Conservation (phyloP, 2,888 invertebrate species). For the Acholoe squamosa region DNA sequence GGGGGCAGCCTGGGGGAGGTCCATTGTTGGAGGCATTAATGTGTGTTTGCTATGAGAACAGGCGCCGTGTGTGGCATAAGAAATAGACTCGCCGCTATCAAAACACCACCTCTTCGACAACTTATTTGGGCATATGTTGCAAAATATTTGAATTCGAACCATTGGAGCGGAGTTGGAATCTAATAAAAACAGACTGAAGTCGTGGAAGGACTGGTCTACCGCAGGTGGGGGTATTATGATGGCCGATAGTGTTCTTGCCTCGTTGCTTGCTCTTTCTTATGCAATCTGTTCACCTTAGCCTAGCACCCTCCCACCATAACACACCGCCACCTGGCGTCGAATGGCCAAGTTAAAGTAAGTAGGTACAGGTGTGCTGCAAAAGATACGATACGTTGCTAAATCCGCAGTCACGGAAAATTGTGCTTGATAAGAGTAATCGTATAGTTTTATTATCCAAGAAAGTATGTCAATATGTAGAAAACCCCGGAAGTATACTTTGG, state of each 20-base stretch:
- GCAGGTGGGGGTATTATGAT: slow-evolving; percentile 48
- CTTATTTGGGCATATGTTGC: slow-evolving; percentile 54
- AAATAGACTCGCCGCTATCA: slow-evolving; percentile 42
- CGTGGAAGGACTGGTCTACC: not conserved
- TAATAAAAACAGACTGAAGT: slow-evolving; percentile 50
- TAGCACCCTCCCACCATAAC: not conserved
- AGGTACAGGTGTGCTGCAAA: too few relatives aligned
- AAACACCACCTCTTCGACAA: not conserved
- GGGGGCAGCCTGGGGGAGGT: not conserved
- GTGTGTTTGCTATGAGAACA: not conserved
- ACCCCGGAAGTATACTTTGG: too few relatives aligned
- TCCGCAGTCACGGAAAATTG: too few relatives aligned
- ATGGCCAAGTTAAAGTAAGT: too few relatives aligned
- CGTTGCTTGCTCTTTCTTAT: slow-evolving; percentile 28
- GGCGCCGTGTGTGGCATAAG: slow-evolving; percentile 7
- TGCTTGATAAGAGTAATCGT: not conserved
- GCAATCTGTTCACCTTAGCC: not conserved
- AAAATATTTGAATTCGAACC: slow-evolving; percentile 47
- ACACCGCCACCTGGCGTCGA: not conserved
- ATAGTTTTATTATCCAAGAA: too few relatives aligned
- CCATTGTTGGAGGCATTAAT: slow-evolving; percentile 15
- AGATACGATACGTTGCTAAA: too few relatives aligned
- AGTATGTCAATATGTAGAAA: too few relatives aligned
- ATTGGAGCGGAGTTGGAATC: not conserved
- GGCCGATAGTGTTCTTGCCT: not conserved